Evolutionary conservation across 2,888 invertebrate genomes (phyloP).

Genomic region (Mythimna albipuncta): DNA sequence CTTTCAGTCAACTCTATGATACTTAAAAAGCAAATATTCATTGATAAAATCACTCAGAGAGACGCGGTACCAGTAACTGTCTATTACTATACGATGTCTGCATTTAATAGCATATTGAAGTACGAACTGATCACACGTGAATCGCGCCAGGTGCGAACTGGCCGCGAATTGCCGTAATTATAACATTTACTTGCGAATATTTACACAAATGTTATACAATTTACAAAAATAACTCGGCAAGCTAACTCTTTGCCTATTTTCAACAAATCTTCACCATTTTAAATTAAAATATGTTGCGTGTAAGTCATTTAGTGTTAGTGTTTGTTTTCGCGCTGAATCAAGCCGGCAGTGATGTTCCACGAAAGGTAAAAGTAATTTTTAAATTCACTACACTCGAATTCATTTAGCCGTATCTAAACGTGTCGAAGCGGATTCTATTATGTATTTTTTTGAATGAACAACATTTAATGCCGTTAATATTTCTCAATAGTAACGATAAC

Average conservation of each 20-base stretch:
- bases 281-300: slow-evolving; percentile 41
- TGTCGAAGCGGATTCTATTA: slow-evolving; percentile 4
- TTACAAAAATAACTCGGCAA: slow-evolving; percentile 15
- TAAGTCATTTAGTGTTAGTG: slow-evolving; percentile 61
- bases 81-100: slow-evolving; percentile 20
- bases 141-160: slow-evolving; percentile 29
- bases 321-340: slow-evolving; percentile 58
- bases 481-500: background rate
- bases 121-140: slow-evolving; percentile 47
- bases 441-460: slow-evolving; percentile 1
- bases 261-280: background rate
- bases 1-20: background rate
- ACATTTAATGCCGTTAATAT: background rate
- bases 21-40: slow-evolving; percentile 5
- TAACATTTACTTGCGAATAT: slow-evolving; percentile 41
- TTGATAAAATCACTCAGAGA: slow-evolving; percentile 15
- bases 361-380: slow-evolving; percentile 64
- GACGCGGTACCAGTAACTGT: background rate
- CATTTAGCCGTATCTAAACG: slow-evolving; percentile 37
- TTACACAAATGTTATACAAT: slow-evolving; percentile 50
- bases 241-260: background rate
- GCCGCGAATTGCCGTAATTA: slow-evolving; percentile 39
- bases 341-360: slow-evolving; percentile 48
- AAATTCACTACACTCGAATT: slow-evolving; percentile 7
- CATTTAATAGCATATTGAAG: slow-evolving; percentile 37